Percentiles rank a stretch among this genome's conserved stretches.
phyloP scores from a whole-genome alignment of 2,797 vertebrate species.

The Geotrypetes seraphini region DNA sequence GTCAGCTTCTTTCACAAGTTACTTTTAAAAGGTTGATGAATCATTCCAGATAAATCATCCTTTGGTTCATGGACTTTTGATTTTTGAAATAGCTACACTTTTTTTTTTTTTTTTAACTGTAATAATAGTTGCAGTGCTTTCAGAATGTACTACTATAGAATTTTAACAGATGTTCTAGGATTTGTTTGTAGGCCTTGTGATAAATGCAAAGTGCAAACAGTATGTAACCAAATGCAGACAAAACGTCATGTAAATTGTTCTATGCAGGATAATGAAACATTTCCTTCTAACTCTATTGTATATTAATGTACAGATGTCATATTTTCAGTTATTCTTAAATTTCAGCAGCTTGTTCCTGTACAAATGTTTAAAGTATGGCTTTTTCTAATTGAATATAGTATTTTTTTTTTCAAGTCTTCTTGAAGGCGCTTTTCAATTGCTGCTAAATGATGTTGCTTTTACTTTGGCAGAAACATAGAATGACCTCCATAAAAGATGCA shows the following conservation, averaged over 20 bases:
- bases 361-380: conserved; percentile 75
- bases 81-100: conserved; percentile 39
- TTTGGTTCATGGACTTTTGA: conserved; percentile 28
- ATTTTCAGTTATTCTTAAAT: conserved; percentile 74
- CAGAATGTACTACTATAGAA: conserved; percentile 31
- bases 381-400: conserved; percentile 76
- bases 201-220: conserved; percentile 68
- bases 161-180: conserved; percentile 34
- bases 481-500: conserved; percentile 75
- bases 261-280: conserved; percentile 93
- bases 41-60: conserved; percentile 29
- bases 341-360: conserved; percentile 85
- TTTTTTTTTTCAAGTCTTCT: conserved; percentile 74
- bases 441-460: conserved; percentile 89
- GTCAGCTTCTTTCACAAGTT: conserved; percentile 22
- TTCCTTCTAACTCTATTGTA: conserved; percentile 83
- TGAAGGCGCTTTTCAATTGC: conserved; percentile 79
- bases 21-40: conserved; percentile 31
- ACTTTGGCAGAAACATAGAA: conserved; percentile 69
- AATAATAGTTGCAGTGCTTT: conserved; percentile 34
- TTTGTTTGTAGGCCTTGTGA: conserved; percentile 64
- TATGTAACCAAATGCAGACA: conserved; percentile 89
- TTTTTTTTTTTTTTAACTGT: conserved; percentile 40
- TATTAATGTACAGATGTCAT: conserved; percentile 90
- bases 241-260: conserved; percentile 74